Evolutionary conservation across 2,888 invertebrate species (phyloP), one percentile per base, ranked within the genome.

Genomic region (Heteropelma amictum): DNA sequence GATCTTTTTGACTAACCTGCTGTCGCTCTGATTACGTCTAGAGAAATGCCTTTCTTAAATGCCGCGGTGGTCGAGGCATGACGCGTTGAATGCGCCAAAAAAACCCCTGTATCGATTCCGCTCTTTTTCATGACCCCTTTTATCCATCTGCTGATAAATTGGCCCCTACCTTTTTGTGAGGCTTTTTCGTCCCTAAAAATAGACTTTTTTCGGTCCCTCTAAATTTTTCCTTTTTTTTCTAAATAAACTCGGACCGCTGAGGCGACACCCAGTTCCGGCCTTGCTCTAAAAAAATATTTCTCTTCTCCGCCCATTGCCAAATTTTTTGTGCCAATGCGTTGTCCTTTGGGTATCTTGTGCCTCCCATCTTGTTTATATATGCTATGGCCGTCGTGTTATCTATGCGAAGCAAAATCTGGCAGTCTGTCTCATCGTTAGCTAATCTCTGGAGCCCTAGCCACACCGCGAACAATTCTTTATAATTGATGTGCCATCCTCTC

Each of bases 291-390:
- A 28, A 56, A 12, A 58, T 47, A 10, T 68, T 68, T 47, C 35
- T 56, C 3, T 19, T 7, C 23, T 68, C 67, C 2, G 35, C 45
- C 56, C 73, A 73, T 10, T 68, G 40, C 68, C 73, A 73, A 23
- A 84, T 79, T 49, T 77, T 47, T 19, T 61, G 51, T 6, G 80
- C 64, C 19, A 84, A 28, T 10, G 38, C 38, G 49, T 78, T 75
- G 19, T 82, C 56, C 2, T 79, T 51, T 1, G 51, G 70, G 68
- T 2, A 3, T n/a, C n/a, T n/a, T n/a, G n/a, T n/a, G n/a, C n/a
- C n/a, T n/a, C n/a, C n/a, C n/a, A n/a, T n/a, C n/a, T n/a, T n/a
- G n/a, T n/a, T n/a, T n/a, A n/a, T n/a, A n/a, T n/a, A n/a, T n/a
- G n/a, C n/a, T n/a, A n/a, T n/a, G n/a, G n/a, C n/a, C n/a, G n/a